A percentile compares a stretch with the other conserved stretches of the same genome.
phyloP scores from a whole-genome alignment of 2,113 vertebrate species.

The Vireo altiloquus region DNA sequence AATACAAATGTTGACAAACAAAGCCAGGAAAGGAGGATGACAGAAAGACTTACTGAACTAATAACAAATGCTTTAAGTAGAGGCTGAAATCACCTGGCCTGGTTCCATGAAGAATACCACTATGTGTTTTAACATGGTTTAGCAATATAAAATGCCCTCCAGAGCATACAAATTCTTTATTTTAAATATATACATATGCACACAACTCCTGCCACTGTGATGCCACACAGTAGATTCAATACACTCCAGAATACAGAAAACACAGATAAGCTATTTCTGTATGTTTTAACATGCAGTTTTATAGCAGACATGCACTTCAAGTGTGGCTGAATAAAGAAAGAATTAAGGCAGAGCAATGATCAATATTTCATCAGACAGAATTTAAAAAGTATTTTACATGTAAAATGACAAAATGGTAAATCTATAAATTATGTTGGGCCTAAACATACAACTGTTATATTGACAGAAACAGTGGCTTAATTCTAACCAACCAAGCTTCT shows the following conservation, averaged over 20 bases:
- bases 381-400: background rate
- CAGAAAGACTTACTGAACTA: slow-evolving; percentile 54
- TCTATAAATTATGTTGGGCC: background rate
- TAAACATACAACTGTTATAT: background rate
- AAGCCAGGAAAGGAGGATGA: slow-evolving; percentile 29
- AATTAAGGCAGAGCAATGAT: background rate
- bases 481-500: background rate
- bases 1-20: slow-evolving; percentile 61
- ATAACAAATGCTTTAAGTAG: slow-evolving; percentile 59
- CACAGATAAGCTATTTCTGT: background rate
- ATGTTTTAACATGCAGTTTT: background rate
- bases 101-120: slow-evolving; percentile 16
- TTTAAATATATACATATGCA: slow-evolving; percentile 26
- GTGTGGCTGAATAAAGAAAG: background rate
- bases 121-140: slow-evolving; percentile 26
- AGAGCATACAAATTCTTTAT: slow-evolving; percentile 50
- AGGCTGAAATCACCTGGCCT: slow-evolving; percentile 60
- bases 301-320: background rate
- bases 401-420: background rate
- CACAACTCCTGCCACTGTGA: slow-evolving; percentile 28
- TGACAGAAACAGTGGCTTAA: background rate
- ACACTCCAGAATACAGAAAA: background rate
- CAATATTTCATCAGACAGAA: background rate
- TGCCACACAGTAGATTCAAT: background rate
- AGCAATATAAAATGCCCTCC: slow-evolving; percentile 57